Evolutionary conservation across 2,113 vertebrate genomes (phyloP).

Genomic region (Dromas ardeola): DNA sequence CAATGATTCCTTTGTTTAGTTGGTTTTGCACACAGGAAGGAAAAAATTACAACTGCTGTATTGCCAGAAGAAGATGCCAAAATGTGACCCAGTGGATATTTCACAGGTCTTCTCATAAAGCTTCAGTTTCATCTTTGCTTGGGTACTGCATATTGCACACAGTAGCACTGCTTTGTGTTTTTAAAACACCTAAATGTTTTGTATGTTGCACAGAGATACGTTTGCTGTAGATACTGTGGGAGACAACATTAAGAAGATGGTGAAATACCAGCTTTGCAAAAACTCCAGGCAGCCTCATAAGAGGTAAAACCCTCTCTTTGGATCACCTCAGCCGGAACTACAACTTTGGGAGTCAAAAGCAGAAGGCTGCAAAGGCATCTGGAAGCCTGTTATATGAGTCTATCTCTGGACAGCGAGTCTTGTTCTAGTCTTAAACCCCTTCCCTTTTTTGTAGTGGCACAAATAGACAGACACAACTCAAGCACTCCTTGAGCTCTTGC

Average conservation of each 20-base stretch:
- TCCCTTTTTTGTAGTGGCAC: background rate
- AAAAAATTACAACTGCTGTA: background rate
- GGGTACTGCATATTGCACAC: background rate
- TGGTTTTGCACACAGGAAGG: background rate
- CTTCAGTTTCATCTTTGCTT: background rate
- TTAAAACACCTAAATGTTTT: background rate
- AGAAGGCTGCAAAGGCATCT: background rate
- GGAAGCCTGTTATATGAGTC: background rate
- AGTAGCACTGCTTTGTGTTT: background rate
- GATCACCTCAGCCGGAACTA: background rate
- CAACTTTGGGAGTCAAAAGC: background rate
- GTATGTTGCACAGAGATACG: background rate
- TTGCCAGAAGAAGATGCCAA: background rate
- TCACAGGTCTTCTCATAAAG: background rate
- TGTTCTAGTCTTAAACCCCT: background rate
- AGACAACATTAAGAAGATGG: background rate
- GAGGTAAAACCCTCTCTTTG: background rate
- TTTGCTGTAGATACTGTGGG: background rate
- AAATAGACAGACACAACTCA: background rate
- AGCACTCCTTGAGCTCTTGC: background rate
- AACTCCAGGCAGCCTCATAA: background rate
- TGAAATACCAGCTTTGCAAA: background rate
- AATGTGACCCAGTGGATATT: background rate
- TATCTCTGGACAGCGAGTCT: rapidly evolving
- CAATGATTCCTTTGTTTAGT: background rate